Conservation (phyloP, 2,113 vertebrate genomes). For the Phylloscopus trochilus region DNA sequence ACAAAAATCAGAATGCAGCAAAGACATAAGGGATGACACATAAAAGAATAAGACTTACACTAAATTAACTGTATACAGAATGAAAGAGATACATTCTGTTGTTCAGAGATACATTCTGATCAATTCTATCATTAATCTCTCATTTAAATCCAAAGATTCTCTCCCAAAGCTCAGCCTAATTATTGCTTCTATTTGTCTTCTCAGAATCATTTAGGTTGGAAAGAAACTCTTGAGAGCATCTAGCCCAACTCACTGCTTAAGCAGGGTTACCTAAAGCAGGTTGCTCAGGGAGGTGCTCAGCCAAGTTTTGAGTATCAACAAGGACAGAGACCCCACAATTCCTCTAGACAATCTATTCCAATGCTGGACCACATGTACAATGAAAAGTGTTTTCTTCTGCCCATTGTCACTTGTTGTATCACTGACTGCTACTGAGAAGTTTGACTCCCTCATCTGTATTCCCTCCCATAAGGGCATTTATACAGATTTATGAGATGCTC, state of each 20-base stretch:
- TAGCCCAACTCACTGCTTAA: background rate
- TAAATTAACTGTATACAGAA: constrained; percentile 45
- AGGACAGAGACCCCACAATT: background rate
- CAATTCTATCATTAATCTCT: background rate
- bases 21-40: constrained; percentile 37
- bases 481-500: background rate
- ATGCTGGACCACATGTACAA: background rate
- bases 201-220: background rate
- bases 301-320: background rate
- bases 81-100: background rate
- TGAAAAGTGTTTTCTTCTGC: background rate
- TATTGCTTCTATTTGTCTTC: background rate
- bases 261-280: background rate
- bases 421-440: background rate
- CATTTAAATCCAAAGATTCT: background rate
- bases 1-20: constrained; percentile 35
- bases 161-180: background rate
- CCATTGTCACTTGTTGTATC: background rate
- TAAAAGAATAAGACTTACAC: constrained; percentile 56
- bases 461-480: background rate
- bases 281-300: background rate
- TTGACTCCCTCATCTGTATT: background rate
- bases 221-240: background rate
- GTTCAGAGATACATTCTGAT: background rate
- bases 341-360: background rate